Conservation (phyloP, 2,113 vertebrate species). For the Semicossyphus pulcher region DNA sequence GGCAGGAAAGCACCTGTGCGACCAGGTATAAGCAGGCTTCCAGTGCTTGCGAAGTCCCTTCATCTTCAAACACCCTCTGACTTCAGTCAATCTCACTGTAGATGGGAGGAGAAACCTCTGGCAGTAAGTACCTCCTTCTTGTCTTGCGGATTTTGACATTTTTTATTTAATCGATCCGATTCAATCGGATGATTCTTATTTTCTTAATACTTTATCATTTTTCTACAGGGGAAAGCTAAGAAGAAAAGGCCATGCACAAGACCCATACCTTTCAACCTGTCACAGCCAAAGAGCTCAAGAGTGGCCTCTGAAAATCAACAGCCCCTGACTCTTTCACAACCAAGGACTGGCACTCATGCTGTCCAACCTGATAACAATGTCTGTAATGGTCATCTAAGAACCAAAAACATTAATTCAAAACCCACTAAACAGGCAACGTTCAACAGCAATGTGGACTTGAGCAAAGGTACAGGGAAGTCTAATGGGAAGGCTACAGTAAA, state of each 20-base stretch:
- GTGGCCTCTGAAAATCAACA: conserved; percentile 14
- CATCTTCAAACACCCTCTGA: conserved; percentile 49
- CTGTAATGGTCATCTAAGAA: conserved; percentile 21
- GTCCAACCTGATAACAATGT: conserved; percentile 11
- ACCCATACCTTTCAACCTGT: conserved; percentile 79
- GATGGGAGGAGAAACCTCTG: conserved; percentile 79
- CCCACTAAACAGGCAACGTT: background rate
- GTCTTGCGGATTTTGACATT: background rate
- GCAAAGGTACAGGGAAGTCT: background rate
- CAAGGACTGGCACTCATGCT: background rate
- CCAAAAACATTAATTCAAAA: conserved; percentile 28
- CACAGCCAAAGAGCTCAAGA: conserved; percentile 59
- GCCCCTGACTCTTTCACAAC: background rate
- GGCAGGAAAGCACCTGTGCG: conserved; percentile 33
- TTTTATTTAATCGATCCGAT: background rate
- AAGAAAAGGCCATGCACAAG: conserved; percentile 79
- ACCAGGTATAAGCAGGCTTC: conserved; percentile 75
- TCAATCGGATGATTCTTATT: background rate
- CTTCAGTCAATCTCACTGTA: conserved; percentile 61
- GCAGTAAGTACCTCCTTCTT: conserved; percentile 65
- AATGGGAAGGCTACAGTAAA: conserved; percentile 4
- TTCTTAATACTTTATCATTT: conserved; percentile 16
- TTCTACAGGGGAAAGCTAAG: conserved; percentile 74
- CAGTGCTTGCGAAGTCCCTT: conserved; percentile 77
- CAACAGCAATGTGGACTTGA: background rate